Evolutionary conservation across 2,888 invertebrate species (phyloP).

Genomic region (Mesorhabditis sp.): DNA sequence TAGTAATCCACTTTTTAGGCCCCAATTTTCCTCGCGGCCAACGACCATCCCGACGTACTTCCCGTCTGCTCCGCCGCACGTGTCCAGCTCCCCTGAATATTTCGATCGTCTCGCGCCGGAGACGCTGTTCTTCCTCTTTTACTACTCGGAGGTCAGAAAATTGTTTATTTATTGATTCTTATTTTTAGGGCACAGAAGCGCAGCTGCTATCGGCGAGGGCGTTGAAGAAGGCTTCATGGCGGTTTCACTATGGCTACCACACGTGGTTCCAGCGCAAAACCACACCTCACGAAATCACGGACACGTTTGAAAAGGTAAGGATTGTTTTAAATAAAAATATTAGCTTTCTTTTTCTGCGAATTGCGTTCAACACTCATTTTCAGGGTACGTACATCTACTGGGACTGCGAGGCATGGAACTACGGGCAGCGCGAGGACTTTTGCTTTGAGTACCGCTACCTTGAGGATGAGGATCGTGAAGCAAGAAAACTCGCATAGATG

Average conservation of each 20-base stretch:
- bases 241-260: not conserved
- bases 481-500: too few species aligned
- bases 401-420: slow-evolving; percentile 67
- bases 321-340: not conserved
- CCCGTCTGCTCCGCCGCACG: too few species aligned
- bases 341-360: not conserved
- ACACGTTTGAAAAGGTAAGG: not conserved
- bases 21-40: too few species aligned
- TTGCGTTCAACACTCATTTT: not conserved
- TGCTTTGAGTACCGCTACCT: slow-evolving; percentile 99
- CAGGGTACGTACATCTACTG: not conserved
- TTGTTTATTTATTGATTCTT: not conserved
- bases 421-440: slow-evolving; percentile 97
- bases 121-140: slow-evolving; percentile 1
- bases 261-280: not conserved
- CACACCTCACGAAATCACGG: not conserved
- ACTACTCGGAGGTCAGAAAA: not conserved
- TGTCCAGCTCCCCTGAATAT: not conserved
- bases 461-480: slow-evolving; percentile 92
- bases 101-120: not conserved
- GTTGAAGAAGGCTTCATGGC: not conserved
- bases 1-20: too few species aligned
- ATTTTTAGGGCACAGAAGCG: not conserved
- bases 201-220: slow-evolving; percentile 2
- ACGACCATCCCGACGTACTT: not conserved